Base-by-base conservation (phyloP, 1,140 invertebrate species). In the Zelostemma sp. region DNA sequence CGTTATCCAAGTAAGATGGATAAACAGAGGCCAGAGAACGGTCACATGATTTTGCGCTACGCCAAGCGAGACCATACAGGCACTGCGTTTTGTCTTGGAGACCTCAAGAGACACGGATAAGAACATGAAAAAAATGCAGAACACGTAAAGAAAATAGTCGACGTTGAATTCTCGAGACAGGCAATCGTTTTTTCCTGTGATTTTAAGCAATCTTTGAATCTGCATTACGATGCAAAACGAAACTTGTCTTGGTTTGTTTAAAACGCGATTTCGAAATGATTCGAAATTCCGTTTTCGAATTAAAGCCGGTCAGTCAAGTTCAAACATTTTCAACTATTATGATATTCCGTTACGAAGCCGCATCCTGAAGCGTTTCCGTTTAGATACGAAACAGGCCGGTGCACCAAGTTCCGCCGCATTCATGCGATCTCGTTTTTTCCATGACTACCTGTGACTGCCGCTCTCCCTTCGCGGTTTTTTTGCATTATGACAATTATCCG, bases 41-140 rank as follows among this genome's bases (percentile, higher is more conserved):
- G 73, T 68, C 69, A 73, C 73, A 74, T 79, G 78, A 75, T 80
- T 81, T 81, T 75, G 78, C 67, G 79, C 73, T 80, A 67, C 63
- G 50, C 75, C 60, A 74, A 80, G 72, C 78, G 75, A 77, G 62
- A 79, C 77, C 72, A 49, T 71, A 68, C 59, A 70, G 61, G 60
- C 25, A 49, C 50, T 61, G 70, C 57, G 70, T 59, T 63, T 63
- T 68, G 59, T 68, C 55, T 59, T 54, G 15, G 6, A 54, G 55
- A 62, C 59, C 49, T 54, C 46, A 46, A 59, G 41, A 53, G 65
- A 68, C 65, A 62, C 53, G 38, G 60, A 60, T 61, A 21, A 64
- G 46, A 43, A 40, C 41, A 33, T 31, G 33, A 25, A 28, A 41
- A 49, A 46, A 49, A 49, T 35, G 3, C 33, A 35, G 33, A 35